Evolutionary conservation across 2,113 vertebrate species (phyloP), one percentile per base, ranked within the genome.

Genomic region (Silurus meridionalis): DNA sequence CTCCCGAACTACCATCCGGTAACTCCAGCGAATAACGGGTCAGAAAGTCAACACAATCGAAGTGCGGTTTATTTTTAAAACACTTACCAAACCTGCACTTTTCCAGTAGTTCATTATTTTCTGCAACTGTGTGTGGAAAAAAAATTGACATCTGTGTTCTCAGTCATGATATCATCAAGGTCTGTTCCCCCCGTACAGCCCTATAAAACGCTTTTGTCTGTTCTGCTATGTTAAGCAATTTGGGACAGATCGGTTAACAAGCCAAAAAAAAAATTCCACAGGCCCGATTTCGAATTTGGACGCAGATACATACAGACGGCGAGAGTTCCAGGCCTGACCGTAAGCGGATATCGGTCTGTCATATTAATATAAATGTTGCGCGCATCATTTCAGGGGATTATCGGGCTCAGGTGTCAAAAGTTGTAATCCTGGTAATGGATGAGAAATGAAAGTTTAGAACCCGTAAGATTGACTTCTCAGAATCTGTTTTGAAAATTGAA

Each of bases 161-260:
- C 74, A 66, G 67, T 77, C 83, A 83, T 86, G 86, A 90, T 64
- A 83, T 87, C 80, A 83, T 57, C 84, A 61, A 58, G 52, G 69
- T 80, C 75, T 50, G 48, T 86, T 83, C 80, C 37, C 37, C 37
- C 37, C 81, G 87, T 86, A 82, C 74, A 74, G 78, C 55, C 80
- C 74, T 7, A 83, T 84, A 88, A 87, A 89, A 87, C 72, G 81
- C 55, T 48, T 61, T 74, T 78, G 77, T 63, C 86, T 85, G 87
- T 89, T 91, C 84, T 87, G 85, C 87, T 75, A 61, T 79, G 84
- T 90, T 86, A 88, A 87, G 80, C 86, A 83, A 87, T 90, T 91
- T 83, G 78, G 80, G 82, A 86, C 85, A 86, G 82, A 87, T 83
- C 67, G 67, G 84, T 81, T 90, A 91, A 89, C 89, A 88, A 89